phyloP scores from a whole-genome alignment of 2,797 vertebrate genomes.

The Heliangelus exortis region DNA sequence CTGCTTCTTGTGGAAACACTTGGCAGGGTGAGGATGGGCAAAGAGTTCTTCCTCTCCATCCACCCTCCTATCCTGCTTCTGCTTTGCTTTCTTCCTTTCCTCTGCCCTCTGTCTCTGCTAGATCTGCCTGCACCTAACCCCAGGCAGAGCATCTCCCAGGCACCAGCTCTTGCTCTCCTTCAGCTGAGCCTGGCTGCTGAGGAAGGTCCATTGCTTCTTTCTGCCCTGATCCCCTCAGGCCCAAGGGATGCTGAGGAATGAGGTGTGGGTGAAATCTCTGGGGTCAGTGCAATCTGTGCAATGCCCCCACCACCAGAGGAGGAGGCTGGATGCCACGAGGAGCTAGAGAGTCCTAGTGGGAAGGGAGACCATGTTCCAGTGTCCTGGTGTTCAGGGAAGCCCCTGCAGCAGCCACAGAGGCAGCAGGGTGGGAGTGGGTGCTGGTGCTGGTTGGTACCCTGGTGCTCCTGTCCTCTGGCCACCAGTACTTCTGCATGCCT shows the following conservation, averaged over 20 bases:
- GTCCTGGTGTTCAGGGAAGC: neutral
- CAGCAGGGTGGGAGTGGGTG: neutral
- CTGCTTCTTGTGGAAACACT: neutral
- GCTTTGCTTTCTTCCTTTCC: conserved; percentile 24
- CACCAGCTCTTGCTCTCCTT: neutral
- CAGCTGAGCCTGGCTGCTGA: neutral
- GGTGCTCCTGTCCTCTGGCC: neutral
- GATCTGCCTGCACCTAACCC: neutral
- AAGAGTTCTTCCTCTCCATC: neutral
- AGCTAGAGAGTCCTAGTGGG: neutral
- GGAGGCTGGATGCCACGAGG: neutral
- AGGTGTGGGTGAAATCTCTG: neutral
- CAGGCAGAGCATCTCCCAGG: neutral
- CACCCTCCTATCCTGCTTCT: neutral
- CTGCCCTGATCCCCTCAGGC: neutral
- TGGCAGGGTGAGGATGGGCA: neutral
- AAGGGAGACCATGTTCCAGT: neutral
- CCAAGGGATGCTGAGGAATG: neutral
- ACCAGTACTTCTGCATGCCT: neutral
- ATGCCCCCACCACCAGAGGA: neutral
- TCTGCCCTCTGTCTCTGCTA: conserved; percentile 31
- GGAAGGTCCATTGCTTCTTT: neutral
- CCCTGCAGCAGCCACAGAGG: neutral
- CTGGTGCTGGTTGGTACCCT: neutral
- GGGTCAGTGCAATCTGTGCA: neutral